A percentile compares a stretch with the other conserved stretches of the same genome.
Evolutionary conservation across 2,113 vertebrate species (phyloP).

Genomic region (Pogona vitticeps): DNA sequence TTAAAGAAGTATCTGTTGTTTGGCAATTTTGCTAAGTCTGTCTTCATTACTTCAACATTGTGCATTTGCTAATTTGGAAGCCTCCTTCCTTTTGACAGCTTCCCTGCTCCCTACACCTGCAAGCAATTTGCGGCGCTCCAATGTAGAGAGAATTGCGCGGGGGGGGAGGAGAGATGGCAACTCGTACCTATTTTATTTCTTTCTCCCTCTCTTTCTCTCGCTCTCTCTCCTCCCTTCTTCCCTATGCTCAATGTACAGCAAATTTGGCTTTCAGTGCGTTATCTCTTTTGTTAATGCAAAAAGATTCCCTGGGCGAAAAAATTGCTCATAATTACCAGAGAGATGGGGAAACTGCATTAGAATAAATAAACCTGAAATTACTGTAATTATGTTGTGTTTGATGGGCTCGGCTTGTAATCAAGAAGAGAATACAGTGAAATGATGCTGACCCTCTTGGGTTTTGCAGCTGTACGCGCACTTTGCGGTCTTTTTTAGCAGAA

Average conservation of each 20-base stretch:
- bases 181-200: slow-evolving; percentile 93
- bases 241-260: slow-evolving; percentile 90
- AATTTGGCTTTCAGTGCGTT: slow-evolving; percentile 97
- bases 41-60: slow-evolving; percentile 93
- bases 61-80: slow-evolving; percentile 96
- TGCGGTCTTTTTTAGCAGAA: slow-evolving; percentile 86
- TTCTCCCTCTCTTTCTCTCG: slow-evolving; percentile 49
- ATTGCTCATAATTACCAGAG: slow-evolving; percentile 99
- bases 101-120: slow-evolving; percentile 95
- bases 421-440: slow-evolving; percentile 99
- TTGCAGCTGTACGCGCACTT: slow-evolving; percentile 95
- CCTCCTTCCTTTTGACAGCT: slow-evolving; percentile 89
- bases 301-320: slow-evolving; percentile 99
- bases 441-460: slow-evolving; percentile 99
- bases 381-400: slow-evolving; percentile 99
- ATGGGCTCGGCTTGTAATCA: slow-evolving; percentile 99
- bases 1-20: slow-evolving; percentile 85
- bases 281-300: slow-evolving; percentile 99
- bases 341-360: slow-evolving; percentile 99
- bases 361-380: slow-evolving; percentile 99
- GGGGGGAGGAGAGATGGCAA: slow-evolving; percentile 87
- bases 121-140: slow-evolving; percentile 98
- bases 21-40: slow-evolving; percentile 87
- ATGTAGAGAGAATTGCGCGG: slow-evolving; percentile 84
- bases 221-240: slow-evolving; percentile 54